Evolutionary conservation across 2,113 vertebrate species (phyloP).

Genomic region (Morone saxatilis): DNA sequence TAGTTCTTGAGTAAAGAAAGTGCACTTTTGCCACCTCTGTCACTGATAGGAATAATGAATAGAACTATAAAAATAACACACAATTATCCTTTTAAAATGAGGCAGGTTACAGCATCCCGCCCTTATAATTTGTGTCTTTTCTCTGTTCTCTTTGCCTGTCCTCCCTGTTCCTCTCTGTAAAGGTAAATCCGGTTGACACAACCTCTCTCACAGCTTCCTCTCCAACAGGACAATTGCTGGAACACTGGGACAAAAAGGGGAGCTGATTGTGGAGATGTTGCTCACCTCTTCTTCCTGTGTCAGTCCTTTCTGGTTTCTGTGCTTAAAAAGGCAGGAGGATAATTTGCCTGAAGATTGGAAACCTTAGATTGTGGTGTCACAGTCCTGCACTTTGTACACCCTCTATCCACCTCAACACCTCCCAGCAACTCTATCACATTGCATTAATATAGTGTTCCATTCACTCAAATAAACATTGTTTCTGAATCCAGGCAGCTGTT

Average conservation of each 20-base stretch:
- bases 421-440: no score
- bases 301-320: not conserved
- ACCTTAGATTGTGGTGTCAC: no score
- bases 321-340: conserved; percentile 2
- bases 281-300: not conserved
- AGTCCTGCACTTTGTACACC: no score
- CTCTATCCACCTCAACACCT: no score
- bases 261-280: not conserved
- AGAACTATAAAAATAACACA: not conserved
- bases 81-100: not conserved
- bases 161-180: not conserved
- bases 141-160: not conserved
- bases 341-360: conserved; percentile 4
- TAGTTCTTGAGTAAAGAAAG: no score
- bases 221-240: not conserved
- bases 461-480: no score
- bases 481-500: no score
- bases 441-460: no score
- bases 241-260: not conserved
- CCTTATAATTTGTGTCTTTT: not conserved
- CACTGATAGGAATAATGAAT: no score
- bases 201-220: not conserved
- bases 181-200: not conserved
- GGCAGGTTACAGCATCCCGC: not conserved
- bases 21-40: no score